phyloP scores from a whole-genome alignment of 2,113 vertebrate species.

The Siniperca chuatsi region DNA sequence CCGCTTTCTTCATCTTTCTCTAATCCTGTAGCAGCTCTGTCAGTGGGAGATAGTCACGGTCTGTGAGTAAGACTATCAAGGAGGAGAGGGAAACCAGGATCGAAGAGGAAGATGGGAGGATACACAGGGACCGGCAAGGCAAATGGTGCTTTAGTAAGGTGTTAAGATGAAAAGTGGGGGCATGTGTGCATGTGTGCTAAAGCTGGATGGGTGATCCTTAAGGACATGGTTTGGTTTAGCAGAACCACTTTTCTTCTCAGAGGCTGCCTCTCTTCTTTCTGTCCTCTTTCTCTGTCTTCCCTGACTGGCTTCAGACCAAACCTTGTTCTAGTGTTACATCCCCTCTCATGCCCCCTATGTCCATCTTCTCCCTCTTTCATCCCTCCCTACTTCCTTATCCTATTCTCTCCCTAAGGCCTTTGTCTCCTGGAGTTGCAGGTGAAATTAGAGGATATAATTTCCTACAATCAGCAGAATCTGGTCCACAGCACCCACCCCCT shows the following conservation, averaged over 20 bases:
- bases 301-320: slow-evolving; percentile 74
- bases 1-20: slow-evolving; percentile 22
- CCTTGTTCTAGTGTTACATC: slow-evolving; percentile 67
- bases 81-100: slow-evolving; percentile 75
- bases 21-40: slow-evolving; percentile 83
- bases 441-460: slow-evolving; percentile 82
- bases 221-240: slow-evolving; percentile 64
- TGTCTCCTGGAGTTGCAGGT: slow-evolving; percentile 78
- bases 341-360: slow-evolving; percentile 47
- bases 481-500: slow-evolving; percentile 41
- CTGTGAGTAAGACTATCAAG: slow-evolving; percentile 82
- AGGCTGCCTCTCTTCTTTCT: slow-evolving; percentile 59
- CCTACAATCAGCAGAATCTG: slow-evolving; percentile 82
- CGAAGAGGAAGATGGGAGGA: slow-evolving; percentile 73
- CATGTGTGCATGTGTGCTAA: slow-evolving; percentile 22
- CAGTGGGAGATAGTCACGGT: slow-evolving; percentile 84
- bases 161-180: slow-evolving; percentile 66
- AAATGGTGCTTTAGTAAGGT: slow-evolving; percentile 72
- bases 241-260: slow-evolving; percentile 61
- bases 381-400: slow-evolving; percentile 65
- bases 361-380: slow-evolving; percentile 48
- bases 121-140: slow-evolving; percentile 62
- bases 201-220: slow-evolving; percentile 58
- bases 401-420: slow-evolving; percentile 68
- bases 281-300: slow-evolving; percentile 64